Percentiles rank a stretch among this genome's conserved stretches.
phyloP scores from a whole-genome alignment of 92 coral and sea anemone species.

The Desmophyllum pertusum region DNA sequence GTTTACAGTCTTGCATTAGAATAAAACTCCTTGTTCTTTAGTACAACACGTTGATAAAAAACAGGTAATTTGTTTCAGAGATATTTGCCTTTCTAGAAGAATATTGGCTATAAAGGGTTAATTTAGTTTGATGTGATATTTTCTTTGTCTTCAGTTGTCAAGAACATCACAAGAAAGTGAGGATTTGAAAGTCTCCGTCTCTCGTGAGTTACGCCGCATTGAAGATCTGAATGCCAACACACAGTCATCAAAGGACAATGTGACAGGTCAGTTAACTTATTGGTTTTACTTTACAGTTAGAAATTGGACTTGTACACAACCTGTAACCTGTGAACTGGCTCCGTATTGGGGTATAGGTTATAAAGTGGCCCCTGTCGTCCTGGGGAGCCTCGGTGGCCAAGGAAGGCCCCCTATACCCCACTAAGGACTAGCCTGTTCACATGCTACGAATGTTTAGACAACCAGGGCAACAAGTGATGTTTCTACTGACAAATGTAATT shows the following conservation, averaged over 20 bases:
- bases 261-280: conserved; percentile 48
- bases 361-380: too few relatives aligned
- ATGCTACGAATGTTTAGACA: too few relatives aligned
- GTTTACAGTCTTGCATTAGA: too few relatives aligned
- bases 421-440: too few relatives aligned
- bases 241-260: conserved; percentile 49
- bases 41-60: not conserved
- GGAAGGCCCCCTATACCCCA: too few relatives aligned
- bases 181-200: conserved; percentile 40
- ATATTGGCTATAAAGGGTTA: not conserved
- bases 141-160: conserved; percentile 48
- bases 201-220: conserved; percentile 55
- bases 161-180: conserved; percentile 42
- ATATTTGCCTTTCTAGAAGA: too few relatives aligned
- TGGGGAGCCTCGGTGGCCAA: too few relatives aligned
- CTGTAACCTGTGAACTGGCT: too few relatives aligned
- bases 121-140: not conserved
- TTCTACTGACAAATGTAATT: too few relatives aligned
- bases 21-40: not conserved
- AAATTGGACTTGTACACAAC: too few relatives aligned
- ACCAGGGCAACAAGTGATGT: too few relatives aligned
- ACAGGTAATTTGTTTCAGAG: not conserved
- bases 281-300: not conserved
- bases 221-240: conserved; percentile 57
- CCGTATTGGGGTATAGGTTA: too few relatives aligned